Evolutionary conservation across 2,888 invertebrate species (phyloP), one percentile per base, ranked within the genome.

Genomic region (Syrphus vitripennis): DNA sequence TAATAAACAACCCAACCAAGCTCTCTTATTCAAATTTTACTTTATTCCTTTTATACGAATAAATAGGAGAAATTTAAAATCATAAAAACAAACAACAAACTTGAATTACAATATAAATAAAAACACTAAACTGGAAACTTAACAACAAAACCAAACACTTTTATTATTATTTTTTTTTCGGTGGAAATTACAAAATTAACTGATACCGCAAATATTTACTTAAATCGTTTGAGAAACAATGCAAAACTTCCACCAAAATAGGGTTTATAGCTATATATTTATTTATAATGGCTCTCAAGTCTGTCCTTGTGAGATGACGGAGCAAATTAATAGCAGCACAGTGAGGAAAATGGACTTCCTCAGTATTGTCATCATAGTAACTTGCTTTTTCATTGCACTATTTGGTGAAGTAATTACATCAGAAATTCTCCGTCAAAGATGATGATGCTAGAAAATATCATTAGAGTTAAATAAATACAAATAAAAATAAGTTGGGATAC

Each of bases 141-240:
- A n/a, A 71, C 50, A 10, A 53, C 53, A 45, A 21, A 61, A 53
- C 34, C 67, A 78, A 78, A 61, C 24, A 77, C 10, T 69, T 31
- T 53, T n/a, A n/a, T 16, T 10, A 19, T 19, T 45, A 4, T 5
- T 16, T 53, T 40, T 42, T 45, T 29, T 65, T 12, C 9, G 4
- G 40, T 10, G 59, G n/a, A 70, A 86, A 69, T 61, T 82, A 48
- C 40, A 48, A 82, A 86, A 82, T 77, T 86, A 86, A 86, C 84
- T 82, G 77, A 86, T 82, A 77, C 67, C 31, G 61, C 77, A 81
- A 86, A 86, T 86, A 86, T 86, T 86, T 86, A 61, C 69, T 63
- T 86, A 72, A 63, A 72, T 72, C 76, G 75, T 74, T 77, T 67
- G 71, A 37, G 9, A 81, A 81, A 82, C 84, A 86, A 86, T 86